These are phyloP conservation scores for Pteria penguin DNA, from an alignment of 2,888 invertebrate species.

Conservation along the genomic window DNA sequence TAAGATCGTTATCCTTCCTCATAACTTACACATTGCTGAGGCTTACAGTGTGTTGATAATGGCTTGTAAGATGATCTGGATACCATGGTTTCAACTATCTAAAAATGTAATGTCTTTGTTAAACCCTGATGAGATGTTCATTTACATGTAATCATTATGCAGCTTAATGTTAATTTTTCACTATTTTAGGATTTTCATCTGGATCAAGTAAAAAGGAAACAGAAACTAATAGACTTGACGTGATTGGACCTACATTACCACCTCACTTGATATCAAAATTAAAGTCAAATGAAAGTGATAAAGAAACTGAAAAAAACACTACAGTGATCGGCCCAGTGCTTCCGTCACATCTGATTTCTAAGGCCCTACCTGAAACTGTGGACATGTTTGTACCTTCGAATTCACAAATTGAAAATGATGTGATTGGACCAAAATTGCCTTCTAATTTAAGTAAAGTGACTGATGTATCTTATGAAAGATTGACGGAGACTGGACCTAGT, in stretches of 20 bases:
- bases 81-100: too few relatives aligned
- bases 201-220: neutral
- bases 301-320: neutral
- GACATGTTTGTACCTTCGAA: too few relatives aligned
- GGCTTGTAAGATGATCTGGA: too few relatives aligned
- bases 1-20: too few relatives aligned
- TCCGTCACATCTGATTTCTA: conserved; percentile 42
- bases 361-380: neutral
- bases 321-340: conserved; percentile 48
- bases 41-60: too few relatives aligned
- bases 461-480: neutral
- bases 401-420: conserved; percentile 24
- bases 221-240: neutral
- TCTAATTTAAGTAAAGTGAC: conserved; percentile 8
- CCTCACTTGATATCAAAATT: conserved; percentile 26
- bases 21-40: too few relatives aligned
- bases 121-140: too few relatives aligned
- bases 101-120: too few relatives aligned
- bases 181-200: too few relatives aligned
- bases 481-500: neutral
- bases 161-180: too few relatives aligned
- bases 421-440: conserved; percentile 61
- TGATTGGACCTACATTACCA: conserved; percentile 55
- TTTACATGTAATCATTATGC: too few relatives aligned
- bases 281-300: neutral